Evolutionary conservation across 1,140 invertebrate species (phyloP).

Genomic region (Lepidostoma basale): DNA sequence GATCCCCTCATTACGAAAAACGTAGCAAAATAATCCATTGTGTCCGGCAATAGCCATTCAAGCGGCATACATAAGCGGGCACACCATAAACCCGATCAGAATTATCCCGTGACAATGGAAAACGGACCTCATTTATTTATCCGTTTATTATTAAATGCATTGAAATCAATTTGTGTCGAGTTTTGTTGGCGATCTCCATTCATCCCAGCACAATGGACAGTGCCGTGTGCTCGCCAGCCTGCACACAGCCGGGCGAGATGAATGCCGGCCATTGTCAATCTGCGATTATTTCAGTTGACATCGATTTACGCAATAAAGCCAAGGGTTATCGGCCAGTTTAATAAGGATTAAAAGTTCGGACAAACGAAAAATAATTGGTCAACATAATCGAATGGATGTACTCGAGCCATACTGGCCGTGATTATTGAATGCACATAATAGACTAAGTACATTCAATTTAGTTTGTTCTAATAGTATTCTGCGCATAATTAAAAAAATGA

Average conservation of each 20-base stretch:
- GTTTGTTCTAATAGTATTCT: too few relatives aligned
- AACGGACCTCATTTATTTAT: constrained; percentile 41
- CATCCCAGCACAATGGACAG: constrained; percentile 20
- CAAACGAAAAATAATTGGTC: too few relatives aligned
- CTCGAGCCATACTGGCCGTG: too few relatives aligned
- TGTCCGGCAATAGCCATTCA: too few relatives aligned
- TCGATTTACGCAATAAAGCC: constrained; percentile 2
- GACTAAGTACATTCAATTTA: too few relatives aligned
- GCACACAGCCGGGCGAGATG: background rate
- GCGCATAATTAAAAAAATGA: too few relatives aligned
- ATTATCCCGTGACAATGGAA: constrained; percentile 33
- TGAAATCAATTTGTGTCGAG: constrained; percentile 43
- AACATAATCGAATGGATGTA: too few relatives aligned
- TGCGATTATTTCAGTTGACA: constrained; percentile 16
- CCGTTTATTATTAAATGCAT: constrained; percentile 42
- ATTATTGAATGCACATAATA: too few relatives aligned
- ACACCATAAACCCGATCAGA: constrained; percentile 23
- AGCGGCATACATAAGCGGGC: background rate
- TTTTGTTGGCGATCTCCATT: constrained; percentile 34
- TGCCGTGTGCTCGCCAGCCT: background rate
- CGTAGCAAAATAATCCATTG: background rate
- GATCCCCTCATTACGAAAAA: background rate
- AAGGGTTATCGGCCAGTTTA: too few relatives aligned
- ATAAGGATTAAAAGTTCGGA: too few relatives aligned
- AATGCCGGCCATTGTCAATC: constrained; percentile 12